A percentile compares a stretch with the other conserved stretches of the same genome.
phyloP scores from a whole-genome alignment of 2,888 invertebrate genomes.

The Spodoptera picta region DNA sequence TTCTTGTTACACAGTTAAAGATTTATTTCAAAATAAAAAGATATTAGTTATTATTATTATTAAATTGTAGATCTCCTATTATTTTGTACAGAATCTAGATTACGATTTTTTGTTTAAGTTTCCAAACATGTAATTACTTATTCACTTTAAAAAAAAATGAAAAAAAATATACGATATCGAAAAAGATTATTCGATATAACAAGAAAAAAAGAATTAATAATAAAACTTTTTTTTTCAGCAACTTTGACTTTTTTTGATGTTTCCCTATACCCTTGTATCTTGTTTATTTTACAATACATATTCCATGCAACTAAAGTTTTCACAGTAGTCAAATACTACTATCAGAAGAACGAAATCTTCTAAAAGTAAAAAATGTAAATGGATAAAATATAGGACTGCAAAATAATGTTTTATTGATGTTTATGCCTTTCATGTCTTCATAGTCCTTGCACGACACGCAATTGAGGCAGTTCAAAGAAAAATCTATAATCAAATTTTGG shows the following conservation, averaged over 20 bases:
- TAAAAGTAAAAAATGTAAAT: too few species aligned
- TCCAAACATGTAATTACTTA: slow-evolving; percentile 20
- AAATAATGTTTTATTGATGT: too few species aligned
- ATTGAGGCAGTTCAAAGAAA: too few species aligned
- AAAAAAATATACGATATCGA: slow-evolving; percentile 52
- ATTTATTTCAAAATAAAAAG: slow-evolving; percentile 58
- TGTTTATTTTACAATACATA: neutral
- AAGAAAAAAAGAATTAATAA: slow-evolving; percentile 66
- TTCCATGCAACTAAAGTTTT: too few species aligned
- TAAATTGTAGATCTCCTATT: slow-evolving; percentile 46
- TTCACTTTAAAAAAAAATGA: slow-evolving; percentile 23
- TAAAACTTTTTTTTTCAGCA: slow-evolving; percentile 77
- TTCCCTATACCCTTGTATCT: neutral
- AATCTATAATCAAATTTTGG: too few species aligned
- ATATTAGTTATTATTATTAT: slow-evolving; percentile 48
- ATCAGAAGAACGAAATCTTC: too few species aligned
- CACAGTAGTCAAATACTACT: too few species aligned
- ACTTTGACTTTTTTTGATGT: slow-evolving; percentile 67
- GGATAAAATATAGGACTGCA: too few species aligned
- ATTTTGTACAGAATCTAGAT: slow-evolving; percentile 47
- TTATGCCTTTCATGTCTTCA: too few species aligned
- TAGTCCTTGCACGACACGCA: too few species aligned
- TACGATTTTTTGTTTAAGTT: slow-evolving; percentile 28
- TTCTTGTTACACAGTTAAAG: slow-evolving; percentile 63
- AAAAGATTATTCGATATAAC: slow-evolving; percentile 64